These are phyloP conservation scores for Drosophila bipectinata DNA, from an alignment of 1,140 invertebrate species.

Conservation along the genomic window DNA sequence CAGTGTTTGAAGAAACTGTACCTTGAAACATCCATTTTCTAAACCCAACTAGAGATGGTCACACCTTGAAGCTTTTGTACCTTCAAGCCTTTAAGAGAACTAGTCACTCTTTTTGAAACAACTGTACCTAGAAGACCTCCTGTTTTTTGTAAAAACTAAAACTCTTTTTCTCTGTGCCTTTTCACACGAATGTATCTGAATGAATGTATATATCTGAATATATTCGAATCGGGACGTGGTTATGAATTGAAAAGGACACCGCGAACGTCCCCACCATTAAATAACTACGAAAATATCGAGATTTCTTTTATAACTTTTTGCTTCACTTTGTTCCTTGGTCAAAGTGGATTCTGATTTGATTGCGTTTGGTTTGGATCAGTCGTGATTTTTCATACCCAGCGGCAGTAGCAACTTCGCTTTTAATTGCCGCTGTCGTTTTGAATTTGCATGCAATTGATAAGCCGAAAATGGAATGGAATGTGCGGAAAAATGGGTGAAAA, in stretches of 20 bases:
- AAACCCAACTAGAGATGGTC: too few relatives aligned
- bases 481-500: conserved; percentile 11
- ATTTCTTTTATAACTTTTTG: conserved; percentile 6
- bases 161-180: not conserved
- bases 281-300: conserved; percentile 53
- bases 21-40: too few relatives aligned
- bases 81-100: too few relatives aligned
- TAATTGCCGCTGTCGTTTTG: conserved; percentile 63
- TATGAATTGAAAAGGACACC: conserved; percentile 72
- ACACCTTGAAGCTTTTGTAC: too few relatives aligned
- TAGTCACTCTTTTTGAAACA: not conserved
- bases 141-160: not conserved
- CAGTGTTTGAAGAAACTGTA: too few relatives aligned
- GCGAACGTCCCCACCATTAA: conserved; percentile 54
- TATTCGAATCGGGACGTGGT: conserved; percentile 52
- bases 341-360: conserved; percentile 77
- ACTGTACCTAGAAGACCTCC: not conserved
- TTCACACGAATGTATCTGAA: not conserved
- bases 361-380: conserved; percentile 46
- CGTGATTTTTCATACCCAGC: conserved; percentile 56
- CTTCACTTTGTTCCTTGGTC: conserved; percentile 6
- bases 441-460: conserved; percentile 58
- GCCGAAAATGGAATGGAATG: conserved; percentile 41
- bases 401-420: conserved; percentile 37
- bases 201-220: conserved; percentile 18